Evolutionary conservation across 2,888 invertebrate species (phyloP).

Genomic region (Trichopria drosophilae): DNA sequence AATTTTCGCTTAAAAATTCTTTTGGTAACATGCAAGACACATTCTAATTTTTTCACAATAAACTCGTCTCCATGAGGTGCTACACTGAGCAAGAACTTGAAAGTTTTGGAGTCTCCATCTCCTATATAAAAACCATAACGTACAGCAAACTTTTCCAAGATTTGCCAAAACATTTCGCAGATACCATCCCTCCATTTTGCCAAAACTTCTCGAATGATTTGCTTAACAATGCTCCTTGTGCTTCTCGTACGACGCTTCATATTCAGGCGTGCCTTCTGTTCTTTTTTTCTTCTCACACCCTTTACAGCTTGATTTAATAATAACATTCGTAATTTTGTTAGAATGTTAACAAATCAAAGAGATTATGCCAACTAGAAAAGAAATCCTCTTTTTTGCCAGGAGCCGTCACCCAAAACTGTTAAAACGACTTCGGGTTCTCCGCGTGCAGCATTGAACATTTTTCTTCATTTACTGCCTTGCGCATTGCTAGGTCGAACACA

Average conservation of each 20-base stretch:
- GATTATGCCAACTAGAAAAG: constrained; percentile 32
- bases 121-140: constrained; percentile 29
- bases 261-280: no score
- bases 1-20: no score
- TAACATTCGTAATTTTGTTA: constrained; percentile 27
- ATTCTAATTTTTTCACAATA: constrained; percentile 16
- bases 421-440: constrained; percentile 20
- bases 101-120: constrained; percentile 29
- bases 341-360: constrained; percentile 28
- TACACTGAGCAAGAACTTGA: constrained; percentile 22
- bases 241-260: constrained; percentile 25
- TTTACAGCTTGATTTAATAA: constrained; percentile 28
- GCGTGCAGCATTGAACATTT: constrained; percentile 21
- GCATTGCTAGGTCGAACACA: constrained; percentile 21
- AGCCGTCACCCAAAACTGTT: constrained; percentile 29
- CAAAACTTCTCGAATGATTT: constrained; percentile 29
- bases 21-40: constrained; percentile 4
- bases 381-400: constrained; percentile 34
- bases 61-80: constrained; percentile 24
- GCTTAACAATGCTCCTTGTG: constrained; percentile 21
- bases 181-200: constrained; percentile 33
- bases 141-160: constrained; percentile 21
- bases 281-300: constrained; percentile 24
- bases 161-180: constrained; percentile 25
- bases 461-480: constrained; percentile 27